These are phyloP conservation scores for Acromyrmex charruanus DNA, from an alignment of 1,140 invertebrate genomes.

Conservation along the genomic window DNA sequence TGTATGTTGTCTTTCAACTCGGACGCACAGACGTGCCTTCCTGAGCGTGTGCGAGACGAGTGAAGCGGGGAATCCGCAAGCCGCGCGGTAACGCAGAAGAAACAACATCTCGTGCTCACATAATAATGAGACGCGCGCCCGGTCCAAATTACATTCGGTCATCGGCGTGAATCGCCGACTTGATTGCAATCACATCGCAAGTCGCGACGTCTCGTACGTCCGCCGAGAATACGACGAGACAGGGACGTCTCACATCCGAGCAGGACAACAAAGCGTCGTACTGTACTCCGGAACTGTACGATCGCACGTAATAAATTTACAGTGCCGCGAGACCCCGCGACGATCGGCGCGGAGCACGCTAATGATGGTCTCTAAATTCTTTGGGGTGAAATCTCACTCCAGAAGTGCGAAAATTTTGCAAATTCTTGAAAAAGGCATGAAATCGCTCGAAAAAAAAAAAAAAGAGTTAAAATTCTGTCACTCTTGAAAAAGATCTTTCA, in stretches of 20 bases:
- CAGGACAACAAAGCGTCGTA: constrained; percentile 29
- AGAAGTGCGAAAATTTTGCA: too few relatives aligned
- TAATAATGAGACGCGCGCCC: neutral
- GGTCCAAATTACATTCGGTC: neutral
- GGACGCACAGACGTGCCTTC: constrained; percentile 6
- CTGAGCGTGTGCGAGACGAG: constrained; percentile 17
- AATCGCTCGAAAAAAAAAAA: neutral
- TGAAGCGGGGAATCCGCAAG: constrained; percentile 43
- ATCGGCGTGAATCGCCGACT: neutral
- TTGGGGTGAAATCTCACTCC: too few relatives aligned
- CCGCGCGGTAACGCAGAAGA: constrained; percentile 11
- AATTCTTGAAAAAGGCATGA: neutral
- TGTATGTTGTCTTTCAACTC: neutral
- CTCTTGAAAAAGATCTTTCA: too few relatives aligned
- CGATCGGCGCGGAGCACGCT: constrained; percentile 5
- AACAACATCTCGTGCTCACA: neutral
- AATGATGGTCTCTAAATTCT: neutral
- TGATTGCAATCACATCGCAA: neutral
- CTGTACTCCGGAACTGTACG: neutral
- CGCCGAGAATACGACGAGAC: neutral
- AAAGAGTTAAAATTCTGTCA: too few relatives aligned
- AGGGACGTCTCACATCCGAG: constrained; percentile 1
- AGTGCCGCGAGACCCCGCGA: neutral
- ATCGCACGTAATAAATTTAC: constrained; percentile 25
- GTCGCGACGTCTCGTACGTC: neutral